These are phyloP conservation scores for Crossaster papposus DNA, from an alignment of 53 echinoderm and acorn worm genomes.

Conservation along the genomic window DNA sequence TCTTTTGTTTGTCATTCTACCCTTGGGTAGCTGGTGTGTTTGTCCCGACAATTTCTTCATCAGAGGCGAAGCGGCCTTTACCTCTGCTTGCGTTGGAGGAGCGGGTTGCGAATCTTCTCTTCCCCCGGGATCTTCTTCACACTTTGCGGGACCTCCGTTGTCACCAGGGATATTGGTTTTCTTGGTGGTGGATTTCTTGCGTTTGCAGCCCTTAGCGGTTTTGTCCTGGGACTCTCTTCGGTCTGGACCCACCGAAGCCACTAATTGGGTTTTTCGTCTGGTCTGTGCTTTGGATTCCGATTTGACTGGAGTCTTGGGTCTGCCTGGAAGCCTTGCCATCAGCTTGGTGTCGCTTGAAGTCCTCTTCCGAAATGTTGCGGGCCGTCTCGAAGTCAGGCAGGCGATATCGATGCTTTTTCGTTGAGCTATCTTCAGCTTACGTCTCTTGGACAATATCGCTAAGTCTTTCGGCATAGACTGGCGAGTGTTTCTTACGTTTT, in stretches of 20 bases:
- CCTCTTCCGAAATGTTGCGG: slow-evolving; percentile 7
- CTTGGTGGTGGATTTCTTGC: slow-evolving; percentile 9
- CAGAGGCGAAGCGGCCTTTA: slow-evolving; percentile 19
- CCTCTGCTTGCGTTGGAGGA: slow-evolving; percentile 10
- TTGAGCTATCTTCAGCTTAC: slow-evolving; percentile 49
- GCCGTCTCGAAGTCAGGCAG: neutral
- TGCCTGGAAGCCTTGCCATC: slow-evolving; percentile 29
- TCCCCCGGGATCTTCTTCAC: neutral
- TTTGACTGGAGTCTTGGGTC: slow-evolving; percentile 19
- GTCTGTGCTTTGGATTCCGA: neutral
- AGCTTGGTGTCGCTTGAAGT: slow-evolving; percentile 5
- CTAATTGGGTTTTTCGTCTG: neutral
- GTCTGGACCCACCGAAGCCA: neutral
- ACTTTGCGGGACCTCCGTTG: neutral
- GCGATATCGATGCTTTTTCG: slow-evolving; percentile 53
- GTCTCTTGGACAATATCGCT: neutral
- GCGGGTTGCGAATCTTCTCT: neutral
- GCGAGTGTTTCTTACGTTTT: neutral
- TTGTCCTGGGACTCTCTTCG: neutral
- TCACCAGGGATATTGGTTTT: neutral
- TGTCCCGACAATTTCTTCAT: neutral
- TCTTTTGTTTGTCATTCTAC: neutral
- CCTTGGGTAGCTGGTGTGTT: slow-evolving; percentile 19
- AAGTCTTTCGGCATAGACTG: slow-evolving; percentile 24
- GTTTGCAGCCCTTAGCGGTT: slow-evolving; percentile 5